Percentiles rank a stretch among this genome's conserved stretches.
Evolutionary conservation across 2,113 vertebrate genomes (phyloP).

Genomic region (Rhabdornis inornatus): DNA sequence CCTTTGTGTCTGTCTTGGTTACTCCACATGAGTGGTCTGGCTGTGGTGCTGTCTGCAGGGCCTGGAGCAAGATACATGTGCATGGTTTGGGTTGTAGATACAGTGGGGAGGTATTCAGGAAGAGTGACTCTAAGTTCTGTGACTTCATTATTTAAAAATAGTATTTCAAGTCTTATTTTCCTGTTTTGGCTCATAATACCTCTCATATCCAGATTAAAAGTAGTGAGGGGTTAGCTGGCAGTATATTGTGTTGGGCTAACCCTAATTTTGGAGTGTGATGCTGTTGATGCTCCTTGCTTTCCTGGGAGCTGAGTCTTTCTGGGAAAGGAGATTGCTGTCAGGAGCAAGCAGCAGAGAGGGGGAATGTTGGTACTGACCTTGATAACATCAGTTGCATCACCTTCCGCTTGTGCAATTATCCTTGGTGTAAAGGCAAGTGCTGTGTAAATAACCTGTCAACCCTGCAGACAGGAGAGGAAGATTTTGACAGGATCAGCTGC

Average conservation of each 20-base stretch:
- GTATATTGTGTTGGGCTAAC: not conserved
- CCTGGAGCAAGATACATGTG: fast-evolving
- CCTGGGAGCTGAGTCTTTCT: not conserved
- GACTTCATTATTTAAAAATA: not conserved
- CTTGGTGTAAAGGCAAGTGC: not conserved
- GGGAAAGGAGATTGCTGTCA: not conserved
- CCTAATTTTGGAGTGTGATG: fast-evolving
- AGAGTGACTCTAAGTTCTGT: not conserved
- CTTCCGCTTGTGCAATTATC: not conserved
- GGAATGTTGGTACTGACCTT: fast-evolving
- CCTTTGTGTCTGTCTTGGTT: not conserved
- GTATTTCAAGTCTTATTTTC: not conserved
- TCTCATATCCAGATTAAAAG: not conserved
- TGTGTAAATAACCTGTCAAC: not conserved
- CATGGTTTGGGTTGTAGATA: not conserved
- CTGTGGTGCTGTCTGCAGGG: not conserved
- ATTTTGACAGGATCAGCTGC: not conserved
- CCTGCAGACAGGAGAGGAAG: not conserved
- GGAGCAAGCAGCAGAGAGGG: not conserved
- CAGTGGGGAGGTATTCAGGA: not conserved
- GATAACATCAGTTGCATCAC: not conserved
- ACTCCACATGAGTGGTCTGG: not conserved
- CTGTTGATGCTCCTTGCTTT: not conserved
- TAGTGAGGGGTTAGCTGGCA: not conserved
- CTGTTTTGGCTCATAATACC: not conserved